phyloP scores from a whole-genome alignment of 2,113 vertebrate genomes.

The Centropus bengalensis region DNA sequence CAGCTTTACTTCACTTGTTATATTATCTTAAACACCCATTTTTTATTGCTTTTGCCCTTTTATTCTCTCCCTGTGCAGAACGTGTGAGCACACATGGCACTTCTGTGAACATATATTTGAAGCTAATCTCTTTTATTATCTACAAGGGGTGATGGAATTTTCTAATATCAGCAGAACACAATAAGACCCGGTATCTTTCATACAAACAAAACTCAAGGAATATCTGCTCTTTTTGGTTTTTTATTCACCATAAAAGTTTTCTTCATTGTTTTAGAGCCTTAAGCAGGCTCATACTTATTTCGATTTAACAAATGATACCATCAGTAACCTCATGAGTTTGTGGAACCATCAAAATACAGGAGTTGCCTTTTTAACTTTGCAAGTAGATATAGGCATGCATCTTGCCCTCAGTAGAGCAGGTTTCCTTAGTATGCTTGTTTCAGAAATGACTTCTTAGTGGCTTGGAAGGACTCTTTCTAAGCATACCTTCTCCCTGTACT shows the following conservation, averaged over 20 bases:
- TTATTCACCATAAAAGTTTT: rapidly evolving
- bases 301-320: background rate
- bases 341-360: background rate
- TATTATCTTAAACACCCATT: background rate
- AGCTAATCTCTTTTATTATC: background rate
- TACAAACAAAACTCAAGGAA: background rate
- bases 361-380: background rate
- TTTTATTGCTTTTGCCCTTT: background rate
- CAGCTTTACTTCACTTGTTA: background rate
- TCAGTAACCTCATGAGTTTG: background rate
- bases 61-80: rapidly evolving
- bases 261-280: background rate
- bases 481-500: background rate
- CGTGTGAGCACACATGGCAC: rapidly evolving
- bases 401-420: background rate
- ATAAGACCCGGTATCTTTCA: background rate
- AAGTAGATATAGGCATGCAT: background rate
- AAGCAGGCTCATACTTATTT: rapidly evolving
- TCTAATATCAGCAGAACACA: background rate
- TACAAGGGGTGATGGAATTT: background rate
- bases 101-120: background rate
- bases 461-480: background rate
- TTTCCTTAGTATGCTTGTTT: background rate
- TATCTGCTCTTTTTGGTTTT: background rate
- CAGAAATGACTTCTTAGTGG: background rate